phyloP scores from a whole-genome alignment of 2,113 vertebrate genomes.

The Oryzias curvinotus region DNA sequence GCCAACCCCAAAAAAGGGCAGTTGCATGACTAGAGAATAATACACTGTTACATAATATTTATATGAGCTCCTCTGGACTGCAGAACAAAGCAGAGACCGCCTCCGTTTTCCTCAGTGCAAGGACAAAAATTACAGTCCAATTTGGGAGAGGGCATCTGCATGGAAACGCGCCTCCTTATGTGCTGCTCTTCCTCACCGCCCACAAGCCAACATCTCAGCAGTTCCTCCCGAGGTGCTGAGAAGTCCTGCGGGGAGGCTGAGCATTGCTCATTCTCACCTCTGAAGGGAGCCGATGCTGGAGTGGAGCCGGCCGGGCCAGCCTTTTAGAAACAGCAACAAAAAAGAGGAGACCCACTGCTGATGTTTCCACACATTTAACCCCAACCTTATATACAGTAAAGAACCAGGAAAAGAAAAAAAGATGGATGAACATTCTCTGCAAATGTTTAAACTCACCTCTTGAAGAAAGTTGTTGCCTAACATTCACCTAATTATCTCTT shows the following conservation, averaged over 20 bases:
- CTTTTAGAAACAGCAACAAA: conserved; percentile 48
- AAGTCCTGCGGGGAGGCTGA: conserved; percentile 40
- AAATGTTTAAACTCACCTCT: too few relatives aligned
- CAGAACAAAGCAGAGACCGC: neutral
- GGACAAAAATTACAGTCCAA: conserved; percentile 6
- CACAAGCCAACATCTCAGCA: conserved; percentile 49
- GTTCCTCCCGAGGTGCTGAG: conserved; percentile 20
- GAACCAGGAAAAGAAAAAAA: too few relatives aligned
- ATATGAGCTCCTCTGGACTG: neutral
- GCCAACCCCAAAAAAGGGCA: too few relatives aligned
- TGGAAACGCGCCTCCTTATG: conserved; percentile 42
- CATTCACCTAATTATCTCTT: too few relatives aligned
- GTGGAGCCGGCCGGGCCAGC: conserved; percentile 20
- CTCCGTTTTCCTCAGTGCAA: conserved; percentile 4
- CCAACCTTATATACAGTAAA: too few relatives aligned
- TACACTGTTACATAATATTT: too few relatives aligned
- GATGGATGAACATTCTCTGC: too few relatives aligned
- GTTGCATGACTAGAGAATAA: too few relatives aligned
- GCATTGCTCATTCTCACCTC: conserved; percentile 69
- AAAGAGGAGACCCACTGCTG: conserved; percentile 11
- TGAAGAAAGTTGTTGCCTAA: too few relatives aligned
- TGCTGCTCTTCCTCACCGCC: conserved; percentile 49
- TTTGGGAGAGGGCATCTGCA: conserved; percentile 36
- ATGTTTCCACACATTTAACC: too few relatives aligned
- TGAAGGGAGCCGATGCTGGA: conserved; percentile 54